Conservation (phyloP, 2,797 vertebrate species). For the Miichthys miiuy region DNA sequence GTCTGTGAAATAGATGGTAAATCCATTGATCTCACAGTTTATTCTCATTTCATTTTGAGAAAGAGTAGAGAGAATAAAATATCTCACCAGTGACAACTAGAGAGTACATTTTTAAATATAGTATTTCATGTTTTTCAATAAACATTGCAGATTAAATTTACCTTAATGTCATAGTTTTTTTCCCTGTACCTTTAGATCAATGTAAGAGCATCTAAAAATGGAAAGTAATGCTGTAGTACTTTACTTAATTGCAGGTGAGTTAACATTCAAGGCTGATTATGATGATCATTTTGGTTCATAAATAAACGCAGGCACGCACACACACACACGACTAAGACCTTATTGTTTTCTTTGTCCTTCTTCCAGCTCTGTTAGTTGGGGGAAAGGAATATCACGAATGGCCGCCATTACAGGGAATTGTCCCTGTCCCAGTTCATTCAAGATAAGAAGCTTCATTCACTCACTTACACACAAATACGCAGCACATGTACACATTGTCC, state of each 20-base stretch:
- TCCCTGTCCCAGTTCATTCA: conserved; percentile 26
- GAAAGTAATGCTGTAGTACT: not conserved
- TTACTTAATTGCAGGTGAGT: not conserved
- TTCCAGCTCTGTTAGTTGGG: not conserved
- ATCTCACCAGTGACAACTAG: not conserved
- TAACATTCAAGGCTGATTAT: not conserved
- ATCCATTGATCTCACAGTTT: not conserved
- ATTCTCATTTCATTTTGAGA: not conserved
- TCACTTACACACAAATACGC: conserved; percentile 9
- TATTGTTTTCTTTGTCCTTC: conserved; percentile 12
- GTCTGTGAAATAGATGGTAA: not conserved
- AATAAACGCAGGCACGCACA: not conserved
- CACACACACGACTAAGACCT: not conserved
- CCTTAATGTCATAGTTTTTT: not conserved
- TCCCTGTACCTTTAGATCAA: not conserved
- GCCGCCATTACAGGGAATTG: conserved; percentile 40
- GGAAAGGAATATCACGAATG: conserved; percentile 47
- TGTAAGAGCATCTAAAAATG: not conserved
- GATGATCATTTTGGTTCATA: conserved; percentile 12
- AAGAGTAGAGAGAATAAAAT: not conserved
- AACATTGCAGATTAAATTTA: not conserved
- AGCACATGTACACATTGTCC: conserved; percentile 26
- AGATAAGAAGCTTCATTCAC: conserved; percentile 29
- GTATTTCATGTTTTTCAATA: not conserved
- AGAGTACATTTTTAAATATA: not conserved